phyloP scores from a whole-genome alignment of 2,888 invertebrate species.

The Neocrepidodera transversa region DNA sequence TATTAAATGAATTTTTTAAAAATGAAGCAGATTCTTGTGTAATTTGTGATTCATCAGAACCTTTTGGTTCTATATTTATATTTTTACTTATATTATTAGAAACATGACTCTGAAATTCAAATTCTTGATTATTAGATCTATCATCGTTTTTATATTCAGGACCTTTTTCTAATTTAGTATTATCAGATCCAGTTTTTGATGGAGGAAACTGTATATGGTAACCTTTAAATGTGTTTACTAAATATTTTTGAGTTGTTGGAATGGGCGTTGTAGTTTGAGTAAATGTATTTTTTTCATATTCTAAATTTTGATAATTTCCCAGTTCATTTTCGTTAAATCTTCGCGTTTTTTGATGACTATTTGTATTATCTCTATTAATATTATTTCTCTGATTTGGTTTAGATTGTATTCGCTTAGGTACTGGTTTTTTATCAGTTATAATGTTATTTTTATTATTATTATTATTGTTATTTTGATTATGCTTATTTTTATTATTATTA shows the following conservation, averaged over 20 bases:
- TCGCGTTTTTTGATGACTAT: constrained; percentile 26
- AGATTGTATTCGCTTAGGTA: background rate
- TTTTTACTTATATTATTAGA: too few relatives aligned
- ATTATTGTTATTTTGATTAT: background rate
- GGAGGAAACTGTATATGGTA: constrained; percentile 38
- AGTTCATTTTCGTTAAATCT: constrained; percentile 40
- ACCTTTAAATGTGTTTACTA: constrained; percentile 48
- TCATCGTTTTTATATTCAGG: constrained; percentile 2
- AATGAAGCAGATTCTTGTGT: constrained; percentile 82
- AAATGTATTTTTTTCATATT: constrained; percentile 11
- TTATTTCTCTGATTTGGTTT: constrained; percentile 27
- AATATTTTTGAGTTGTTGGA: constrained; percentile 15
- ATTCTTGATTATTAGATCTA: constrained; percentile 17
- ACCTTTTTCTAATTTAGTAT: background rate
- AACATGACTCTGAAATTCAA: constrained; percentile 26
- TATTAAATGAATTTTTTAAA: constrained; percentile 61
- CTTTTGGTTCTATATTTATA: constrained; percentile 7
- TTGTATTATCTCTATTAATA: constrained; percentile 5
- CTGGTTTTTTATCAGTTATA: constrained; percentile 24
- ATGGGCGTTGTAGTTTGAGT: background rate
- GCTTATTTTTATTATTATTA: background rate
- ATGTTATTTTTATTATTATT: background rate
- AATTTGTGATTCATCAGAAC: constrained; percentile 67
- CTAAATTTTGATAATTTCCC: constrained; percentile 36
- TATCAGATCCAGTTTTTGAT: constrained; percentile 20